Evolutionary conservation across 2,113 vertebrate species (phyloP), one percentile per base, ranked within the genome.

Genomic region (Verasper variegatus): DNA sequence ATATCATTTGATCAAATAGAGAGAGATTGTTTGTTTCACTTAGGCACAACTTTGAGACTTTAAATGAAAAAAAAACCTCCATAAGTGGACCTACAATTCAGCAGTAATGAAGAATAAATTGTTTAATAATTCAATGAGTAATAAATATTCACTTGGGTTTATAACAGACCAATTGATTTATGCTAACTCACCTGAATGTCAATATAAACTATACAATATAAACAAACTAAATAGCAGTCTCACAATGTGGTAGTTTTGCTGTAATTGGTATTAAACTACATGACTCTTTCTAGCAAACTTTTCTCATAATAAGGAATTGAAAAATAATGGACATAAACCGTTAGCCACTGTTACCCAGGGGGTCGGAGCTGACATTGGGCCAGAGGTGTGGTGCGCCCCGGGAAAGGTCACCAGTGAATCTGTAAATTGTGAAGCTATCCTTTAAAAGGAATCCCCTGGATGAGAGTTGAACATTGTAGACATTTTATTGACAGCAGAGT

Each of bases 51-150:
- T 11, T 3, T 7, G 51, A 54, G 5, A 7, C 49, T 18, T 51
- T 3, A 51, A 51, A 18, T 51, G 6, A 2, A 20, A 9, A n/a
- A n/a, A 54, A 20, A 51, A 20, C 6, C 4, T 4, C 21, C 23
- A 56, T 4, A 14, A 56, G 24, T 13, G 14, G 13, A 31, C 26
- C 3, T 9, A 10, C 14, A 31, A 31, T 18, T 59, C 15, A 59
- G 57, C 57, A 59, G 20, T 35, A n/a, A 60, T 60, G 18, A 61
- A 61, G 12, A n/a, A 37, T 61, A n/a, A 42, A 62, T 12, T 23
- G 15, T 35, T 8, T 13, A 62, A 14, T 62, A 42, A 62, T 15
- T n/a, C 15, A 17, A 17, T 23, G 0, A 55, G 52, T 23, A 23
- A 23, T 55, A 13, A 23, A 35, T 35, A 23, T 35, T 20, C 17